A percentile compares a stretch with the other conserved stretches of the same genome.
These are phyloP conservation scores for Sebastes itinus DNA, from an alignment of 2,797 vertebrate species.

Conservation along the genomic window DNA sequence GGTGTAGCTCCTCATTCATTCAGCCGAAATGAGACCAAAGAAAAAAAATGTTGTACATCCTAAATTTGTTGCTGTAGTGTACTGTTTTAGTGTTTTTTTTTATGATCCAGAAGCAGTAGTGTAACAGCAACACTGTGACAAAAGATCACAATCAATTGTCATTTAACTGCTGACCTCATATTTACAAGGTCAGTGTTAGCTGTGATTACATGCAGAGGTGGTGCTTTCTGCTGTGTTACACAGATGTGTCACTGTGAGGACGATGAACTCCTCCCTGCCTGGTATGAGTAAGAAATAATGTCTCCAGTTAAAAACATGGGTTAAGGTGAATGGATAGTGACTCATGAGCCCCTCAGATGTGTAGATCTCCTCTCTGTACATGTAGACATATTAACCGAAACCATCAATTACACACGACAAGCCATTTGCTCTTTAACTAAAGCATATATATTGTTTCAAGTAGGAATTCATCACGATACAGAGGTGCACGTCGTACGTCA, in stretches of 20 bases:
- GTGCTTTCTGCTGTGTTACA: background rate
- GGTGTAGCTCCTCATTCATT: background rate
- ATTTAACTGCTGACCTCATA: background rate
- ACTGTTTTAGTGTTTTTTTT: background rate
- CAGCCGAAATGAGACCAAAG: background rate
- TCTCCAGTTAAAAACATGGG: background rate
- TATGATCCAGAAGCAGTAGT: background rate
- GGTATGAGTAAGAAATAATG: background rate
- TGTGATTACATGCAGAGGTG: background rate
- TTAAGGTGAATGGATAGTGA: background rate
- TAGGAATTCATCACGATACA: constrained; percentile 36
- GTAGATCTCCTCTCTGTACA: background rate
- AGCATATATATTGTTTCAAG: constrained; percentile 48
- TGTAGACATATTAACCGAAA: constrained; percentile 21
- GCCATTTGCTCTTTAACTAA: constrained; percentile 41
- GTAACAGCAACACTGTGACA: background rate
- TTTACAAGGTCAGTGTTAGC: background rate
- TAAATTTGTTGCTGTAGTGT: background rate
- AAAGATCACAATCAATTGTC: background rate
- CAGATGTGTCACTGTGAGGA: background rate
- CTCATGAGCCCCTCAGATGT: background rate
- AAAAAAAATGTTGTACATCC: background rate
- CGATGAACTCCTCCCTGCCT: background rate
- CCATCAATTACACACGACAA: constrained; percentile 38
- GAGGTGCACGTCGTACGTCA: background rate